Base-by-base conservation (phyloP, 2,797 vertebrate species). In the Hippocampus kuda region DNA sequence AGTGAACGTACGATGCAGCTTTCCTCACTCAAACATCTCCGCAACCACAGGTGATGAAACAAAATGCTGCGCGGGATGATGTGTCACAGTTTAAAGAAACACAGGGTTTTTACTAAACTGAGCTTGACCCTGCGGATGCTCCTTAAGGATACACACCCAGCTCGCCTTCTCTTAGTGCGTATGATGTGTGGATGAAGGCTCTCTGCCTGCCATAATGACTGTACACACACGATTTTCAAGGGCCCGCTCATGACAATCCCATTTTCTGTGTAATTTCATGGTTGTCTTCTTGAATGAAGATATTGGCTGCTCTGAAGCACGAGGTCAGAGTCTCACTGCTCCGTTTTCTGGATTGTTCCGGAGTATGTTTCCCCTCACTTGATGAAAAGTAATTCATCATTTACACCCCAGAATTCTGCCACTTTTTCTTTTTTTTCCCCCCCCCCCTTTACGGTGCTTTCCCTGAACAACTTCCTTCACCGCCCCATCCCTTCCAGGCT, bases 201-300 rank as follows among this genome's bases (percentile, higher is more conserved):
- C 93, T 92, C 93, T 80, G 91, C 91, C 79, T 69, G 92, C 95
- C 92, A 89, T 98, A 98, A 98, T 99, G 94, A 98, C 94, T 96
- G 94, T 96, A 96, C 93, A 94, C 93, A 61, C 92, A 85, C 95
- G 94, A 95, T 97, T 96, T 88, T 98, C 95, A 94, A 97, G 95
- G 95, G 93, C 93, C 95, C 92, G 94, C 94, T 98, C 96, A 98
- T 99, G 97, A 99, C 96, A 99, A 98, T 99, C 96, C 97, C 95
- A 99, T 99, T 98, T 98, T 98, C 94, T 94, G 94, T 99, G 96
- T 98, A 99, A 99, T 99, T 99, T 99, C 97, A 99, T 99, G 97
- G 94, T 99, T 99, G 97, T 99, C 97, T 99, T 99, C 96, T 99
- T 99, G 96, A 98, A 99, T 99, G 97, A 99, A 98, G 97, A 99